Conservation (phyloP, 2,797 vertebrate species). For the Paramormyrops hopkinsi region DNA sequence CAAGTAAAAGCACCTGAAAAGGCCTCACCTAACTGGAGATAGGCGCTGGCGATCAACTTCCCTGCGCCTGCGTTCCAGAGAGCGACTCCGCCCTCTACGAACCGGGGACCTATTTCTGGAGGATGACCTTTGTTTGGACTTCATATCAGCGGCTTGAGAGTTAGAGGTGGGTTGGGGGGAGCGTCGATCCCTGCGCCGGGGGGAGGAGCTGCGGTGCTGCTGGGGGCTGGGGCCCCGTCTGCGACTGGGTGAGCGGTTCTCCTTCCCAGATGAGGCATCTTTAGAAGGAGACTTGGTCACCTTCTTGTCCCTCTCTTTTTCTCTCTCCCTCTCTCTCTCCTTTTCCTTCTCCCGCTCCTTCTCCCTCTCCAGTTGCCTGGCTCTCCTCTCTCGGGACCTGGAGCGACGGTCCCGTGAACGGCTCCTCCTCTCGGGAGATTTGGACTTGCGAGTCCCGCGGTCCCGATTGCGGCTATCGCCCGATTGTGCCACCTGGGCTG, state of each 20-base stretch:
- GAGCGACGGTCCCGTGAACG: conserved; percentile 52
- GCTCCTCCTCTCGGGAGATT: conserved; percentile 60
- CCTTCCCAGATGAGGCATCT: conserved; percentile 92
- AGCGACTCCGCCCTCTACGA: conserved; percentile 79
- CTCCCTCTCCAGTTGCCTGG: conserved; percentile 68
- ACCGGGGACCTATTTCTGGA: conserved; percentile 72
- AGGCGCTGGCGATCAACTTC: conserved; percentile 76
- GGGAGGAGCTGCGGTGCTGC: conserved; percentile 78
- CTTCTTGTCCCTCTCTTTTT: conserved; percentile 76
- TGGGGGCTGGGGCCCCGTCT: conserved; percentile 72
- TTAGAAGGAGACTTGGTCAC: conserved; percentile 90
- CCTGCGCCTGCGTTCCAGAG: conserved; percentile 77
- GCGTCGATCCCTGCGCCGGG: conserved; percentile 72
- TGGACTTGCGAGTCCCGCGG: conserved; percentile 65
- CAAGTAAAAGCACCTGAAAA: not conserved
- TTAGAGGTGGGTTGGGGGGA: conserved; percentile 59
- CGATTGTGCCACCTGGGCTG: conserved; percentile 18
- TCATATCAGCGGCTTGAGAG: conserved; percentile 61
- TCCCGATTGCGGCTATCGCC: conserved; percentile 77
- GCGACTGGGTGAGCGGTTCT: conserved; percentile 84
- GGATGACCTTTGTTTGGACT: conserved; percentile 80
- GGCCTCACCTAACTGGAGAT: conserved; percentile 78
- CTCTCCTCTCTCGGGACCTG: conserved; percentile 76
- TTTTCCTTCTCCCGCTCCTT: conserved; percentile 12
- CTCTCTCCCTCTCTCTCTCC: conserved; percentile 53